These are phyloP conservation scores for Tapirus terrestris DNA, from an alignment of 2,113 vertebrate species.

Conservation along the genomic window DNA sequence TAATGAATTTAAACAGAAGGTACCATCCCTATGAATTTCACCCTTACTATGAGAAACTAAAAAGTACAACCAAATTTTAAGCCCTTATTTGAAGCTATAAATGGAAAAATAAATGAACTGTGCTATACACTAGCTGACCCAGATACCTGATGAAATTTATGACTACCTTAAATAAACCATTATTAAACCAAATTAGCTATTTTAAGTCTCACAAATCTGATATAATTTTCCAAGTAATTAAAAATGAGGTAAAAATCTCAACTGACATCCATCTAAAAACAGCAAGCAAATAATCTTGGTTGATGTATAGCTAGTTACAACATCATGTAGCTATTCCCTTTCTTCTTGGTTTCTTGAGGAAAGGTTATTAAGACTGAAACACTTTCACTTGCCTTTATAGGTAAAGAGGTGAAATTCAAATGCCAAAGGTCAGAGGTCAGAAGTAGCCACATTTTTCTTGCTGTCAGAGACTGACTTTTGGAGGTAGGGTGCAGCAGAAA, in stretches of 20 bases:
- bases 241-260: conserved; percentile 27
- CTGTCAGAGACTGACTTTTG: conserved; percentile 45
- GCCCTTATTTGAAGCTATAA: neutral
- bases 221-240: conserved; percentile 45
- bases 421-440: conserved; percentile 53
- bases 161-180: conserved; percentile 9
- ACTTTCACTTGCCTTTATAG: conserved; percentile 35
- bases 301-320: neutral
- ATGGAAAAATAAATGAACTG: neutral
- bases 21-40: neutral
- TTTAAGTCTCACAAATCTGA: conserved; percentile 38
- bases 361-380: conserved; percentile 62
- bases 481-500: neutral
- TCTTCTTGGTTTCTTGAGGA: conserved; percentile 46
- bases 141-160: conserved; percentile 41
- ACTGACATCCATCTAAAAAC: neutral
- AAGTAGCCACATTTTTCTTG: conserved; percentile 61
- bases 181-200: conserved; percentile 40
- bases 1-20: neutral
- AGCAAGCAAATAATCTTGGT: neutral
- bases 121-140: neutral
- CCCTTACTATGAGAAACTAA: neutral
- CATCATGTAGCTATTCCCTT: neutral
- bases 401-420: conserved; percentile 58
- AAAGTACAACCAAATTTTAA: neutral